phyloP scores from a whole-genome alignment of 64 coral and sea anemone genomes.

The Pocillopora damicornis region DNA sequence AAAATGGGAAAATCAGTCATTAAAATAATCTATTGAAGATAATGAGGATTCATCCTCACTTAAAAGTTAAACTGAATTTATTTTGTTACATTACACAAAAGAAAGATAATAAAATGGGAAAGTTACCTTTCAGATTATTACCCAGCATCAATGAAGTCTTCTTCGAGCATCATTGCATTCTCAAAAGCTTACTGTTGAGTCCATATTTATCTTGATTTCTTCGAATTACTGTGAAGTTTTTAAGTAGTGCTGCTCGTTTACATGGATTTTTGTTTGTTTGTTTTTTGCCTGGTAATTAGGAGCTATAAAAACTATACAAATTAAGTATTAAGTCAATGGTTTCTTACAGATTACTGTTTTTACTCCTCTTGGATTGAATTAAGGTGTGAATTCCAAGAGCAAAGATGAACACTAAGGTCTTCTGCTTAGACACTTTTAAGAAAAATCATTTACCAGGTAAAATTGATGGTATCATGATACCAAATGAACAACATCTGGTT shows the following conservation, averaged over 20 bases:
- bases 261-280: neutral
- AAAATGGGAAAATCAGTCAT: too few species aligned
- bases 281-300: neutral
- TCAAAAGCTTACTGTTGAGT: neutral
- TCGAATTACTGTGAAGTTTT: neutral
- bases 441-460: too few species aligned
- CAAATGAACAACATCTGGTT: too few species aligned
- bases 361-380: too few species aligned
- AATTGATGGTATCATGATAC: too few species aligned
- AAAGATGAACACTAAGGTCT: too few species aligned
- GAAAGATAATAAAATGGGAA: neutral
- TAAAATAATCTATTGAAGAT: too few species aligned
- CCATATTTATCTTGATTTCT: slow-evolving; percentile 4
- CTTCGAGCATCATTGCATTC: neutral
- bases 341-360: neutral
- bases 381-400: too few species aligned
- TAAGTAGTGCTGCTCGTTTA: neutral
- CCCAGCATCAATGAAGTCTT: neutral
- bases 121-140: slow-evolving; percentile 26
- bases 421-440: too few species aligned
- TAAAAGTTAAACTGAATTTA: neutral
- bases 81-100: neutral
- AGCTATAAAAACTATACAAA: neutral
- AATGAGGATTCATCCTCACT: neutral
- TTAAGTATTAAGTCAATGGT: neutral